A percentile compares a stretch with the other conserved stretches of the same genome.
These are phyloP conservation scores for Hyperoplus lanceolatus DNA, from an alignment of 2,797 vertebrate genomes.

Conservation along the genomic window DNA sequence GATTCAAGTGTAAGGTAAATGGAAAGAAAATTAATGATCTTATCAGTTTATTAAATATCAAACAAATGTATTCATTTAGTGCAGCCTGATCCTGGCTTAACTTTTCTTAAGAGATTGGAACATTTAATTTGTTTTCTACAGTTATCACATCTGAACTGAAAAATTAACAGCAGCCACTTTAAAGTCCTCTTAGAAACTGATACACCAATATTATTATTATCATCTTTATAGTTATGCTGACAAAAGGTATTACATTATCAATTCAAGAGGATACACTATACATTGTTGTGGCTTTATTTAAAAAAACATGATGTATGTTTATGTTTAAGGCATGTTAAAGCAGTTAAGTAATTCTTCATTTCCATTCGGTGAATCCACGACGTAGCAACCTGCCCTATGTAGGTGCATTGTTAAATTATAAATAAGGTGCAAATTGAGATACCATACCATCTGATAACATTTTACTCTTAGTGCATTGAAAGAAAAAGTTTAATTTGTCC, in stretches of 20 bases:
- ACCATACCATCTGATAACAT: background rate
- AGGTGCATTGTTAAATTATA: conserved; percentile 33
- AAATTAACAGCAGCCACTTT: conserved; percentile 34
- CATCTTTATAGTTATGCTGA: background rate
- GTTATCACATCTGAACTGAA: conserved; percentile 17
- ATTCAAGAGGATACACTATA: conserved; percentile 38
- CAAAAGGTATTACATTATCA: conserved; percentile 37
- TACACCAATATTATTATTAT: conserved; percentile 2
- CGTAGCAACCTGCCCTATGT: conserved; percentile 9
- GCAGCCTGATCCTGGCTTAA: conserved; percentile 9
- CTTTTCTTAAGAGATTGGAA: background rate
- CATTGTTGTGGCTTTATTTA: conserved; percentile 36
- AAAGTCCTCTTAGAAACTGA: conserved; percentile 36
- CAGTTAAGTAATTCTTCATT: conserved; percentile 3
- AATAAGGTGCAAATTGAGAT: conserved; percentile 58
- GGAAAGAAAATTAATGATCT: background rate
- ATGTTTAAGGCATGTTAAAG: conserved; percentile 16
- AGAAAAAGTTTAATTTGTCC: background rate
- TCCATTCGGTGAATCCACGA: background rate
- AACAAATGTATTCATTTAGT: conserved; percentile 17
- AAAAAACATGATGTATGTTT: conserved; percentile 26
- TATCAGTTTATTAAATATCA: background rate
- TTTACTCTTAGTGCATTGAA: conserved; percentile 14
- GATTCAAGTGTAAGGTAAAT: conserved; percentile 11
- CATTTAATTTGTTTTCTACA: conserved; percentile 12